A percentile compares a stretch with the other conserved stretches of the same genome.
These are phyloP conservation scores for Spinus pinus DNA, from an alignment of 2,797 vertebrate species.

Conservation along the genomic window DNA sequence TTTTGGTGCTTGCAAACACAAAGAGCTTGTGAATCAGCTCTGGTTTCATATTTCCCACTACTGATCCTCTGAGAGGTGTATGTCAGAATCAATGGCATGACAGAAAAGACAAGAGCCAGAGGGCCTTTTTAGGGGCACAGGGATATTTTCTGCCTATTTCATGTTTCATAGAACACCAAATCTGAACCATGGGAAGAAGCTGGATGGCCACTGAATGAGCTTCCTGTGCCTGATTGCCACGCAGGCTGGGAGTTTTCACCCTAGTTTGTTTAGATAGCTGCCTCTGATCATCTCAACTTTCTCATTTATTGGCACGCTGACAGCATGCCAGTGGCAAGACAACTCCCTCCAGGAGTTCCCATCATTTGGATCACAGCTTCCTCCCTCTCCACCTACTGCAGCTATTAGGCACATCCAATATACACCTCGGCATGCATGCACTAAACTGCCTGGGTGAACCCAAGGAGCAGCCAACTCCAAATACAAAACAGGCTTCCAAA, in stretches of 20 bases:
- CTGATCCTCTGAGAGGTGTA: background rate
- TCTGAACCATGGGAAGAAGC: background rate
- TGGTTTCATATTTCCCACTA: background rate
- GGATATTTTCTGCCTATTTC: background rate
- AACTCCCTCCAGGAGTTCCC: slow-evolving; percentile 64
- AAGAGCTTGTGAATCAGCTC: background rate
- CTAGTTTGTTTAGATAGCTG: slow-evolving; percentile 26
- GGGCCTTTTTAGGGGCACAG: background rate
- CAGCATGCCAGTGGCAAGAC: slow-evolving; percentile 53
- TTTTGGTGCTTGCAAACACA: background rate
- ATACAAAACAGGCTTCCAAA: slow-evolving; percentile 25
- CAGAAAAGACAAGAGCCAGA: background rate
- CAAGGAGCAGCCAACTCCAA: slow-evolving; percentile 18
- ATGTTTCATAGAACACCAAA: background rate
- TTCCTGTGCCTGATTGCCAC: background rate
- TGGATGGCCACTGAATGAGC: background rate
- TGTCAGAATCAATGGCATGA: background rate
- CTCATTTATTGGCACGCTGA: slow-evolving; percentile 43
- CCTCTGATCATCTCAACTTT: slow-evolving; percentile 32
- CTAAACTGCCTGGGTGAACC: slow-evolving; percentile 13
- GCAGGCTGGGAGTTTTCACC: background rate
- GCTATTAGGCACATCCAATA: slow-evolving; percentile 28
- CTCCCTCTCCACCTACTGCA: slow-evolving; percentile 59
- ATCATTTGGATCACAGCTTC: slow-evolving; percentile 43
- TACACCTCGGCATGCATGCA: slow-evolving; percentile 28